These are phyloP conservation scores for Malachius bipustulatus DNA, from an alignment of 2,888 invertebrate species.

Conservation along the genomic window DNA sequence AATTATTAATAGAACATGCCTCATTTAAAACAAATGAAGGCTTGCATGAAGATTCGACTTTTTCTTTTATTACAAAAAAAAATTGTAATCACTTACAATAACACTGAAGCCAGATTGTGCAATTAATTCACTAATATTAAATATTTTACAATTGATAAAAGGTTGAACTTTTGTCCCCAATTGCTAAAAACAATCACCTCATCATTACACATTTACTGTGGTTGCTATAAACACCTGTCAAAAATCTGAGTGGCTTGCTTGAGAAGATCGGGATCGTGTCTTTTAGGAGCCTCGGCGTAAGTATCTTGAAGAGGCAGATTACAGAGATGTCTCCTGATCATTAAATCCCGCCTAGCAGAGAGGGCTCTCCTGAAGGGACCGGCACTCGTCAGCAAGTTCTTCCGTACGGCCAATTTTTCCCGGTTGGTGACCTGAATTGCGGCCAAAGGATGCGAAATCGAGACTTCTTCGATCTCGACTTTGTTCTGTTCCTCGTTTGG, in stretches of 20 bases:
- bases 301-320: slow-evolving; percentile 52
- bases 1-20: too few relatives aligned
- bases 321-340: slow-evolving; percentile 57
- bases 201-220: neutral
- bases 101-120: too few relatives aligned
- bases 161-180: too few relatives aligned
- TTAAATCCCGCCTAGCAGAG: slow-evolving; percentile 67
- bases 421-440: slow-evolving; percentile 50
- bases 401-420: slow-evolving; percentile 47
- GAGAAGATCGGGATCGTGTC: slow-evolving; percentile 34
- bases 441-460: slow-evolving; percentile 42
- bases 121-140: slow-evolving; percentile 65
- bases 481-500: slow-evolving; percentile 23
- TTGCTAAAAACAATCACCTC: too few relatives aligned
- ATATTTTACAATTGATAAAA: too few relatives aligned
- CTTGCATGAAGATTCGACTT: too few relatives aligned
- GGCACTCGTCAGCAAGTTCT: slow-evolving; percentile 52
- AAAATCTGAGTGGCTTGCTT: slow-evolving; percentile 33
- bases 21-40: too few relatives aligned
- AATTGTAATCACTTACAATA: too few relatives aligned
- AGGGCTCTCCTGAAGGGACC: slow-evolving; percentile 66
- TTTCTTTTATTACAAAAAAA: too few relatives aligned
- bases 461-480: slow-evolving; percentile 19
- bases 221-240: slow-evolving; percentile 29
- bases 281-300: slow-evolving; percentile 34